Evolutionary conservation across 2,797 vertebrate genomes (phyloP), one percentile per base, ranked within the genome.

Genomic region (Champsocephalus esox): DNA sequence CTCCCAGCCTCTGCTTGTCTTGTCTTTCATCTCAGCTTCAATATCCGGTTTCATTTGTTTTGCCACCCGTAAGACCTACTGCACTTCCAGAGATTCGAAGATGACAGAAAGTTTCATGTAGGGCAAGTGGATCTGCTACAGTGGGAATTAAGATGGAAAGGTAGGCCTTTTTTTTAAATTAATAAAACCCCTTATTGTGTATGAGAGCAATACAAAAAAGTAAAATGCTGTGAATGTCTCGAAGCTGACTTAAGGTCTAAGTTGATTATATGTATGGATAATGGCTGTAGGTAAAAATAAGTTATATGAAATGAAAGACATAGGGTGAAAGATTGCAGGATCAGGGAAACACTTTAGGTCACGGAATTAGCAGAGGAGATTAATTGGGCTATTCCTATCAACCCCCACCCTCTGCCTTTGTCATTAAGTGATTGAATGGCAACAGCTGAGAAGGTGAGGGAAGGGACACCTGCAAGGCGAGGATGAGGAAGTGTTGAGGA

Each of bases 361-460:
- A 84, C 81, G 74, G 62, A 57, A 50, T 77, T 81, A 86, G 67
- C 73, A 83, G 21, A 75, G 65, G 66, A 75, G 75, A 83, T 85
- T 85, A 83, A 88, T 70, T 80, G 68, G 57, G 55, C 58, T 72
- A 63, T 70, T 85, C 85, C 85, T 81, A 82, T 80, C 87, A 83
- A 55, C 82, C 84, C 83, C 88, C 77, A 58, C 74, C 62, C 75
- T 75, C 57, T 67, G 72, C 66, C 70, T 85, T 83, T 86, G 85
- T 91, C 79, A 54, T 82, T 52, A 71, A 56, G 66, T 90, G 90
- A 93, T 58, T 87, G 86, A 93, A 89, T 77, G 73, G 81, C 82
- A 88, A 92, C 89, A 92, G 89, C 88, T 91, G 90, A 92, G 76
- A 90, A 88, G 85, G 92, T 90, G 83, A 93, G 75, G 69, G 79